Evolutionary conservation across 2,113 vertebrate species (phyloP), one percentile per base, ranked within the genome.

Genomic region (Austrofundulus limnaeus): DNA sequence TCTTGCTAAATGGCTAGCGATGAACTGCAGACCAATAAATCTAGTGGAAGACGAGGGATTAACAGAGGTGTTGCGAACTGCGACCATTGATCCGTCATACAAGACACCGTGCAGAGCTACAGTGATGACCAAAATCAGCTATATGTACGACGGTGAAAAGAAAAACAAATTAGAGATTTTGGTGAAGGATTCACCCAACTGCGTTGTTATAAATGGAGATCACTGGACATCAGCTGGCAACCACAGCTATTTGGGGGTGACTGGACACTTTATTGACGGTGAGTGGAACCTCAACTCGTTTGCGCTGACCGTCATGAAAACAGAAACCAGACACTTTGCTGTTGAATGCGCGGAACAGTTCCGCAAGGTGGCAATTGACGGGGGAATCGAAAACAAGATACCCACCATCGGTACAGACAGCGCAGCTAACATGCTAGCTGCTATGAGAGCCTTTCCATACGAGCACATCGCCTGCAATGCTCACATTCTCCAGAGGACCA

Each of bases 371-470:
- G 47, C 3, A 24, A 49, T 15, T 49, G 21, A 49, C 47, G n/a
- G 23, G 47, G 47, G 21, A 14, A 49, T 51, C 28, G 49, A 28
- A 24, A 50, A 50, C 11, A 47, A 50, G 23, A 50, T 25, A 15
- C 25, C 48, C 48, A 50, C 48, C 19, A 48, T 48, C 5, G 13
- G 46, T 25, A 24, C 48, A 24, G 48, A 50, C 12, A 50, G 23
- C 9, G 48, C 48, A 50, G 48, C 21, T 11, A 49, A 49, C 47
- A 49, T 49, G 47, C 47, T 25, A 4, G 49, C 49, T 51, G 24
- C 49, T 28, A 28, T 28, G 49, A 28, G 49, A 51, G 49, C 49
- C 49, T 21, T 49, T 49, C 47, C 47, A 51, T 51, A 51, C 14
- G 13, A 51, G 49, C 49, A 51, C 21, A 50, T 50, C 48, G 20